Percentiles rank a stretch among this genome's conserved stretches.
phyloP scores from a whole-genome alignment of 37 sponge, comb jelly and placozoan genomes.

The Amphimedon queenslandica region DNA sequence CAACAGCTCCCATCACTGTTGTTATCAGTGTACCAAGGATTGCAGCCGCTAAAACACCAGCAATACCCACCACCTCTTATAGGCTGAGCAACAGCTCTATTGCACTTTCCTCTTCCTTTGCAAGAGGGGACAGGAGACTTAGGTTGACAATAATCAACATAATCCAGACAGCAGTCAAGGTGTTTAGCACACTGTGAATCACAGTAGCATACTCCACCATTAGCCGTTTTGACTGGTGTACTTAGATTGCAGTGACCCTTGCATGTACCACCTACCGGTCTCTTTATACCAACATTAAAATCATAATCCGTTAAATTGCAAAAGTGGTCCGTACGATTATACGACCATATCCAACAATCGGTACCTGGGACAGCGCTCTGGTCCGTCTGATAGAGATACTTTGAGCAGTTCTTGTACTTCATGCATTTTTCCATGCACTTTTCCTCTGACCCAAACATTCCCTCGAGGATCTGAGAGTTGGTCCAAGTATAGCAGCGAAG shows the following conservation, averaged over 20 bases:
- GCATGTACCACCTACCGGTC: slow-evolving; percentile 28
- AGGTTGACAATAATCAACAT: slow-evolving; percentile 27
- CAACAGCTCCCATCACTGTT: slow-evolving; percentile 55
- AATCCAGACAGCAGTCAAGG: slow-evolving; percentile 55
- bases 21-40: slow-evolving; percentile 30
- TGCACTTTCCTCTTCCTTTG: slow-evolving; percentile 8
- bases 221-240: neutral
- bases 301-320: slow-evolving; percentile 9
- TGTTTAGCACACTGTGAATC: slow-evolving; percentile 32
- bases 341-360: slow-evolving; percentile 39
- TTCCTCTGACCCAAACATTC: slow-evolving; percentile 11
- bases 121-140: slow-evolving; percentile 6
- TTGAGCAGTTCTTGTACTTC: slow-evolving; percentile 12
- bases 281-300: slow-evolving; percentile 25
- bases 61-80: slow-evolving; percentile 52
- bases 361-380: neutral
- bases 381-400: slow-evolving; percentile 20
- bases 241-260: slow-evolving; percentile 19
- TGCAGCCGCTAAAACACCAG: slow-evolving; percentile 30
- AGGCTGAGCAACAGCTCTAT: neutral
- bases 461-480: slow-evolving; percentile 24
- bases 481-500: slow-evolving; percentile 12
- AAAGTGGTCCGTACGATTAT: slow-evolving; percentile 28
- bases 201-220: slow-evolving; percentile 34
- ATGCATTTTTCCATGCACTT: slow-evolving; percentile 18